Evolutionary conservation across 2,888 invertebrate species (phyloP), one percentile per base, ranked within the genome.

Genomic region (Lasioglossum calceatum): DNA sequence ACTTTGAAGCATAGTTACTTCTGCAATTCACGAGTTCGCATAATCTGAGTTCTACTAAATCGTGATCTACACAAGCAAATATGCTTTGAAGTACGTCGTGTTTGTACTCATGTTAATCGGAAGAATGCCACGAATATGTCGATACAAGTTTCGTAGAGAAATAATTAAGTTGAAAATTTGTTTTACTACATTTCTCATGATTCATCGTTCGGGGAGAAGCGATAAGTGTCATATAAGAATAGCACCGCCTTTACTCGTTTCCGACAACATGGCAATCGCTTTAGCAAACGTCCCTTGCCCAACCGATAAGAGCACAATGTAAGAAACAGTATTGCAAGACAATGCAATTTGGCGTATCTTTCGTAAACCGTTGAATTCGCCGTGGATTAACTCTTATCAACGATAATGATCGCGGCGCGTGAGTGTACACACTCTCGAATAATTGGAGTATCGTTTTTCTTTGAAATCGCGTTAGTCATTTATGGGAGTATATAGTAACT

Each of bases 391-490:
- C 64, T 70, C n/a, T 36, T 67, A 70, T 70, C 73, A 47, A 4
- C 12, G 61, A 47, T 36, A 19, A 23, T 16, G 36, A 27, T 58
- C 81, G 58, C 10, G 32, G 36, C 32, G 44, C 19, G 44, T 16
- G 54, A 16, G 39, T 42, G 32, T 7, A 32, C 64, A 19, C 19
- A 14, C 19, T 19, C 32, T 8, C 16, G 19, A 32, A 64, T 64
- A 64, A 64, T 64, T 64, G 64, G 19, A 32, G 64, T n/a, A 58
- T 32, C 64, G 32, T 19, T 7, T 85, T 75, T 75, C 23, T 47
- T 75, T 19, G 70, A 50, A 36, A 50, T 32, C 58, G 39, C 77
- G 72, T 36, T n/a, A 72, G 70, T 72, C 78, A 27, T 36, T 70
- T 36, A 39, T 39, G 64, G 64, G 16, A 64, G 44, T 44, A 14